Evolutionary conservation across 2,113 vertebrate species (phyloP), one percentile per base, ranked within the genome.

Genomic region (Bucco capensis): DNA sequence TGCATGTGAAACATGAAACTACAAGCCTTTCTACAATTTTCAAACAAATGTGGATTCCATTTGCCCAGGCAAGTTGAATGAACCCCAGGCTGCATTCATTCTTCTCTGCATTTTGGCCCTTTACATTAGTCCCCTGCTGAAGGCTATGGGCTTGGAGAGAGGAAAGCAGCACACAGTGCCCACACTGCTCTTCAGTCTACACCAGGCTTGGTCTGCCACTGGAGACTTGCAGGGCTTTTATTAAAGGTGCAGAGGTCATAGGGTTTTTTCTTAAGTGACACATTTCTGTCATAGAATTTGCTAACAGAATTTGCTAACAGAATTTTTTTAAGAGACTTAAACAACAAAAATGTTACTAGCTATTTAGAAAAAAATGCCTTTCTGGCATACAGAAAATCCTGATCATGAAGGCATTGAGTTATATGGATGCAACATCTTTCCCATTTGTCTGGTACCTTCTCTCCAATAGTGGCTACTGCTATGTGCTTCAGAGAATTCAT

Each of bases 251-350:
- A 85, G 78, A 85, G 83, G 76, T 90, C 71, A 77, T 8, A 8
- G 57, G 61, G 1, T 51, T 95, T 91, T 96, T 82, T 92, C 88
- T 90, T 64, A 97, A 96, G 90, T 93, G 75, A 91, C 77, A 1
- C 33, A 90, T 95, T 96, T 88, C 72, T 87, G 65, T 92, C 21
- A 6, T 80, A 95, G 87, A 96, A 96, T 82, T 94, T 95, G 84
- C n/a, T n/a, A n/a, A n/a, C n/a, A 42, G 40, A 42, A 42, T 95
- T 93, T 96, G 80, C 93, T 92, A 87, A 67, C 96, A 77, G 81
- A 96, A 96, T 79, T 78, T 40, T 40, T 28, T 37, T 22, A 28
- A 35, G 54, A 87, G 37, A 61, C 40, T 90, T 51, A 14, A 91
- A 93, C 74, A 87, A 86, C 65, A 94, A 91, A 92, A 92, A 56